Percentiles rank a stretch among this genome's conserved stretches.
phyloP scores from a whole-genome alignment of 92 coral and sea anemone genomes.

The Blastomussa wellsi region DNA sequence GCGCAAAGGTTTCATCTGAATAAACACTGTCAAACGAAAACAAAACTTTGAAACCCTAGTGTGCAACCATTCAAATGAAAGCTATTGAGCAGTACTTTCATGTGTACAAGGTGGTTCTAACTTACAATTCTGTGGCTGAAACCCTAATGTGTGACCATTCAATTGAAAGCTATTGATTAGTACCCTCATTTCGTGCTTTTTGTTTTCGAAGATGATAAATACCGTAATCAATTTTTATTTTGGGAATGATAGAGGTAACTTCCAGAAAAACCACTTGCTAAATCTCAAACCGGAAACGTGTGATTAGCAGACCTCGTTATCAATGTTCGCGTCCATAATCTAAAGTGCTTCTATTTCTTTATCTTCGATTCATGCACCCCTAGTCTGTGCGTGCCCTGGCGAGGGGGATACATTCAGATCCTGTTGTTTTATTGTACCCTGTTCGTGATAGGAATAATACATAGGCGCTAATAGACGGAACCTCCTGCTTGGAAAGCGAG shows the following conservation, averaged over 20 bases:
- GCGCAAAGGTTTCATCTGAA: too few species aligned
- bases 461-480: conserved; percentile 15
- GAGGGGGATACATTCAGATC: not conserved
- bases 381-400: not conserved
- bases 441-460: not conserved
- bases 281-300: not conserved
- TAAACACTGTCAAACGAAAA: too few species aligned
- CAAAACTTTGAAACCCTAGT: not conserved
- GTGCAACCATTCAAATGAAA: not conserved
- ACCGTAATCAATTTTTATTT: not conserved
- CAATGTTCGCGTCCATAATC: not conserved
- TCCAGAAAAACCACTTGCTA: not conserved
- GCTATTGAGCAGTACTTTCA: not conserved
- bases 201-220: not conserved
- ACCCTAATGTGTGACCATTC: not conserved
- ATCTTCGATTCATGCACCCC: too few species aligned
- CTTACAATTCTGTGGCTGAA: not conserved
- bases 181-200: not conserved
- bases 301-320: not conserved
- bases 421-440: conserved; percentile 19
- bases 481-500: conserved; percentile 4
- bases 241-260: not conserved
- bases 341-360: not conserved
- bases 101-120: not conserved
- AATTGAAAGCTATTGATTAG: not conserved